phyloP scores from a whole-genome alignment of 2,113 vertebrate species.

The Ondatra zibethicus region DNA sequence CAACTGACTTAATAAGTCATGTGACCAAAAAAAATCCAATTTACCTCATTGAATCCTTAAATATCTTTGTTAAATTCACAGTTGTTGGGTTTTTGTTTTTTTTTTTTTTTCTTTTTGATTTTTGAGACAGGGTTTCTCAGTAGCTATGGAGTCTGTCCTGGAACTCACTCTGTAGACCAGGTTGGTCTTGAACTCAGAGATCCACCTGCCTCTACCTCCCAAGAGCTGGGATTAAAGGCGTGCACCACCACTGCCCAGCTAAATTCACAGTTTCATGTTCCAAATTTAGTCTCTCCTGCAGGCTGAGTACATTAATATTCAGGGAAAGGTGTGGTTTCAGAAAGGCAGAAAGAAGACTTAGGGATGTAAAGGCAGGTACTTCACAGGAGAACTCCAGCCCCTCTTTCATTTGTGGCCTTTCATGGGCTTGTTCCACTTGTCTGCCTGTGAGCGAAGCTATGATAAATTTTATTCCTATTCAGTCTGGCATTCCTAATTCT shows the following conservation, averaged over 20 bases:
- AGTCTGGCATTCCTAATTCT: constrained; percentile 39
- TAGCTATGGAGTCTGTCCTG: too few relatives aligned
- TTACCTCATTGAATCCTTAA: background rate
- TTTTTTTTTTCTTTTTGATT: too few relatives aligned
- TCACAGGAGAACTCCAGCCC: background rate
- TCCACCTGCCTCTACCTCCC: too few relatives aligned
- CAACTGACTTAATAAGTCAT: constrained; percentile 18
- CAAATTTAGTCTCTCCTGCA: constrained; percentile 25
- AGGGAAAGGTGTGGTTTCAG: background rate
- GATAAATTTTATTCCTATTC: background rate
- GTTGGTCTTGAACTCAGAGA: too few relatives aligned
- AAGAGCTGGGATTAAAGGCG: too few relatives aligned
- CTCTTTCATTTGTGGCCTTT: background rate
- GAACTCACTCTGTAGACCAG: too few relatives aligned
- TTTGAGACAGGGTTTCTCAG: too few relatives aligned
- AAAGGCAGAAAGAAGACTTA: background rate
- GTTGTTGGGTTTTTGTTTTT: background rate
- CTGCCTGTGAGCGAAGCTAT: background rate
- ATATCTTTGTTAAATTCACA: constrained; percentile 44
- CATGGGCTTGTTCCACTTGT: background rate
- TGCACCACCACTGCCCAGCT: background rate
- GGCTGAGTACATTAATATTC: background rate
- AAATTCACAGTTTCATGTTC: constrained; percentile 53
- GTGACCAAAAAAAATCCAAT: background rate
- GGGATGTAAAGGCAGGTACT: background rate